Evolutionary conservation across 2,888 invertebrate genomes (phyloP).

Genomic region (Himalopsyche japonica): DNA sequence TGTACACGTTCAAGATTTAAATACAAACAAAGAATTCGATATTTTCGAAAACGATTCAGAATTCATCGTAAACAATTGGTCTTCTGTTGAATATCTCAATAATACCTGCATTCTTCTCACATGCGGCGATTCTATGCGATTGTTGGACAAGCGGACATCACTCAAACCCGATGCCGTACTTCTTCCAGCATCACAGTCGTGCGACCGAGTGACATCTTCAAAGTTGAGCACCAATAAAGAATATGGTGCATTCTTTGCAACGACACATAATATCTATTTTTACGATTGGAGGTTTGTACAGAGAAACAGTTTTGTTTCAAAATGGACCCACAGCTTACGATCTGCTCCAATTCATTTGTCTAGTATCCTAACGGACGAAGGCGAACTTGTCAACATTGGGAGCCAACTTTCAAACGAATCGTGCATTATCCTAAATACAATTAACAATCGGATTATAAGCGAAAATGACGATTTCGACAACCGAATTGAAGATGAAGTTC

Average conservation of each 20-base stretch:
- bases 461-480: not conserved
- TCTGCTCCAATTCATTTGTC: conserved; percentile 55
- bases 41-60: conserved; percentile 17
- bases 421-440: conserved; percentile 50
- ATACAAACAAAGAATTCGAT: not conserved
- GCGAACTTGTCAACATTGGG: conserved; percentile 50
- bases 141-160: conserved; percentile 55
- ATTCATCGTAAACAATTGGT: conserved; percentile 51
- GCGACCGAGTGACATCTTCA: conserved; percentile 50
- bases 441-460: conserved; percentile 41
- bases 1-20: conserved; percentile 45
- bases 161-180: conserved; percentile 48
- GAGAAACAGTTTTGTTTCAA: conserved; percentile 48
- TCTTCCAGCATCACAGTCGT: conserved; percentile 45
- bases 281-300: conserved; percentile 49
- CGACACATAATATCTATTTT: conserved; percentile 52
- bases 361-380: conserved; percentile 49
- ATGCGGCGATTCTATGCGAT: conserved; percentile 46
- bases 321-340: conserved; percentile 64
- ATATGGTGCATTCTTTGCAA: conserved; percentile 47
- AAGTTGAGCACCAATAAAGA: conserved; percentile 47
- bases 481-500: not conserved
- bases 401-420: conserved; percentile 57
- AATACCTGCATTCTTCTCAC: conserved; percentile 49
- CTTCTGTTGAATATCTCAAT: conserved; percentile 49